phyloP scores from a whole-genome alignment of 2,888 invertebrate genomes.

The Drosophila putrida region DNA sequence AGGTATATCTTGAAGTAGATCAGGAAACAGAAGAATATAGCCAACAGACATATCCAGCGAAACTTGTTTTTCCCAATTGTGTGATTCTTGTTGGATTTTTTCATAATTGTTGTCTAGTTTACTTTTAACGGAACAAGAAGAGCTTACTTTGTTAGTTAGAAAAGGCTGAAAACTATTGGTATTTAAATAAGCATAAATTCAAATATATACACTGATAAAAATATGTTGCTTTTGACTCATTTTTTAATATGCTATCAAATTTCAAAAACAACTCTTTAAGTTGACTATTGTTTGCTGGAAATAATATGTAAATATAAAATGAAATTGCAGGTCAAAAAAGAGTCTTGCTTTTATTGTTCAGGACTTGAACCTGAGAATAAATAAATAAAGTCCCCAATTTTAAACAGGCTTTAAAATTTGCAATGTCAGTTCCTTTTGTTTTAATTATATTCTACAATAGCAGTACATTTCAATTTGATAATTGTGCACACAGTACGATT shows the following conservation, averaged over 20 bases:
- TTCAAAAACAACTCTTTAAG: too few relatives aligned
- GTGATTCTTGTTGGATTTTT: conserved; percentile 3
- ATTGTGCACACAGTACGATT: conserved; percentile 49
- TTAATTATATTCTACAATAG: conserved; percentile 35
- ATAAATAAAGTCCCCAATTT: too few relatives aligned
- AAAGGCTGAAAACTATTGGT: not conserved
- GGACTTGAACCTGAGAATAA: too few relatives aligned
- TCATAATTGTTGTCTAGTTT: not conserved
- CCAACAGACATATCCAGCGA: not conserved
- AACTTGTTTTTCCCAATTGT: not conserved
- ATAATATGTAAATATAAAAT: too few relatives aligned
- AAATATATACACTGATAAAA: too few relatives aligned
- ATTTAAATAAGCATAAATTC: too few relatives aligned
- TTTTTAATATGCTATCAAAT: too few relatives aligned
- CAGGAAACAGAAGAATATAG: conserved; percentile 1
- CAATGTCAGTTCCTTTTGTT: not conserved
- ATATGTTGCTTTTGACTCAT: too few relatives aligned
- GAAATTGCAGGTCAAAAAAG: too few relatives aligned
- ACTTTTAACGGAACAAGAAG: not conserved
- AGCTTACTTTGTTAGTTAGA: not conserved
- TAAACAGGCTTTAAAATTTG: too few relatives aligned
- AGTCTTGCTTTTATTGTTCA: too few relatives aligned
- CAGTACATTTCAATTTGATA: conserved; percentile 53
- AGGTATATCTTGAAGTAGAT: conserved; percentile 21
- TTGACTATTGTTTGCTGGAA: too few relatives aligned